A percentile compares a stretch with the other conserved stretches of the same genome.
Conservation (phyloP, 1,140 invertebrate genomes). For the Heliconius hewitsoni region DNA sequence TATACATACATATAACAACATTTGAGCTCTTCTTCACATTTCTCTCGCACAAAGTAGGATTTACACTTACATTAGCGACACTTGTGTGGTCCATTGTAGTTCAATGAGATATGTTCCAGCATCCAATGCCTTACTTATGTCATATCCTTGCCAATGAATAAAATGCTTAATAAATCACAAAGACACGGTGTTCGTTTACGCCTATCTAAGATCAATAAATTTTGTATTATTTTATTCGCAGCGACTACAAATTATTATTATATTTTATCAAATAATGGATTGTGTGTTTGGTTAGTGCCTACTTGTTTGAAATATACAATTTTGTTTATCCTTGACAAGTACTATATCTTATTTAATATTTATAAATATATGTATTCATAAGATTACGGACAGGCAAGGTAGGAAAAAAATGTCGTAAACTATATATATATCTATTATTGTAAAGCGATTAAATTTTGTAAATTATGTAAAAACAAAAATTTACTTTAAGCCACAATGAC, state of each 20-base stretch:
- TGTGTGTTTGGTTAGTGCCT: neutral
- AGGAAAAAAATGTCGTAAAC: neutral
- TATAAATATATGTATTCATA: neutral
- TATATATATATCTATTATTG: neutral
- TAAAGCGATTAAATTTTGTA: neutral
- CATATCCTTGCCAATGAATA: conserved; percentile 28
- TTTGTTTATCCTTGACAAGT: neutral
- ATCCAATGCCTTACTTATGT: conserved; percentile 44
- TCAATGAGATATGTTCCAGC: conserved; percentile 46
- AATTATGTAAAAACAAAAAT: neutral
- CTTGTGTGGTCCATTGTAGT: conserved; percentile 53
- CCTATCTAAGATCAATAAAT: conserved; percentile 36
- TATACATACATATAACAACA: neutral
- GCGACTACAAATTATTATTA: neutral
- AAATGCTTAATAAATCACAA: conserved; percentile 33
- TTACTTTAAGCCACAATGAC: neutral
- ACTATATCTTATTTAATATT: neutral
- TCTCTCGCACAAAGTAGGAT: conserved; percentile 11
- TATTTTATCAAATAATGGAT: conserved; percentile 13
- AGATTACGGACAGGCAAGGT: neutral
- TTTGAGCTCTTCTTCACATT: neutral
- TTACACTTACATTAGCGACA: conserved; percentile 42
- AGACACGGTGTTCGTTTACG: conserved; percentile 25
- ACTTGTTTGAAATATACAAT: neutral
- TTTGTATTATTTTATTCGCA: neutral